Evolutionary conservation across 2,888 invertebrate genomes (phyloP).

Genomic region (Leptopilina myrica): DNA sequence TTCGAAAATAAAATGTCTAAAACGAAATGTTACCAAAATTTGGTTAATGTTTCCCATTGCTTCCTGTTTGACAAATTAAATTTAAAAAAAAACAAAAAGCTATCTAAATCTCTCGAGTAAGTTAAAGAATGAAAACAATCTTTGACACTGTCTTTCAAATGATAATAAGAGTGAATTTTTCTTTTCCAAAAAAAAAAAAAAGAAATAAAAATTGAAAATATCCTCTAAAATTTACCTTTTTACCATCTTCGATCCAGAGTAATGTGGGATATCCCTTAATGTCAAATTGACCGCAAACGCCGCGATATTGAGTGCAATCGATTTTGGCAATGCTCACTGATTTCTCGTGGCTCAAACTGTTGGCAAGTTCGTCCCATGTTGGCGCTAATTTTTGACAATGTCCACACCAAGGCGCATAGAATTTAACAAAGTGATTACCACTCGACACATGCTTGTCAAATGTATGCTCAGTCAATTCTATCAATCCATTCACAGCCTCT

Average conservation of each 20-base stretch:
- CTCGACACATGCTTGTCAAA: slow-evolving; percentile 84
- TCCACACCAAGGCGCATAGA: slow-evolving; percentile 95
- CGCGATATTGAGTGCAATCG: slow-evolving; percentile 88
- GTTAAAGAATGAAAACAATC: too few species aligned
- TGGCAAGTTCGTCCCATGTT: slow-evolving; percentile 89
- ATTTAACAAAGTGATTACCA: slow-evolving; percentile 92
- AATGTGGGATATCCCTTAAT: slow-evolving; percentile 93
- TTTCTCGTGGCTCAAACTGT: slow-evolving; percentile 82
- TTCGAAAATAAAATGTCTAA: too few species aligned
- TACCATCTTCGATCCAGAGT: slow-evolving; percentile 92
- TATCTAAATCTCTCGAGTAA: too few species aligned
- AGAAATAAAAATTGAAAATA: too few species aligned
- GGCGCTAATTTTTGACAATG: slow-evolving; percentile 92
- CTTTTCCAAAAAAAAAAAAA: too few species aligned
- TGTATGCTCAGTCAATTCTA: slow-evolving; percentile 86
- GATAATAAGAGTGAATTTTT: too few species aligned
- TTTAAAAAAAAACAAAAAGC: neutral
- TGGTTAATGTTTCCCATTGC: slow-evolving; percentile 10
- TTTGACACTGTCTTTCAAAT: too few species aligned
- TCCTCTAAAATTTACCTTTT: slow-evolving; percentile 79
- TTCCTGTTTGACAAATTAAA: neutral
- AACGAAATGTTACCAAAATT: neutral
- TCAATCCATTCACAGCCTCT: slow-evolving; percentile 81
- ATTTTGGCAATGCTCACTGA: slow-evolving; percentile 87
- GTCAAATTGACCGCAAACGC: slow-evolving; percentile 87